These are phyloP conservation scores for Ageneiosus marmoratus DNA, from an alignment of 2,113 vertebrate genomes.

Conservation along the genomic window DNA sequence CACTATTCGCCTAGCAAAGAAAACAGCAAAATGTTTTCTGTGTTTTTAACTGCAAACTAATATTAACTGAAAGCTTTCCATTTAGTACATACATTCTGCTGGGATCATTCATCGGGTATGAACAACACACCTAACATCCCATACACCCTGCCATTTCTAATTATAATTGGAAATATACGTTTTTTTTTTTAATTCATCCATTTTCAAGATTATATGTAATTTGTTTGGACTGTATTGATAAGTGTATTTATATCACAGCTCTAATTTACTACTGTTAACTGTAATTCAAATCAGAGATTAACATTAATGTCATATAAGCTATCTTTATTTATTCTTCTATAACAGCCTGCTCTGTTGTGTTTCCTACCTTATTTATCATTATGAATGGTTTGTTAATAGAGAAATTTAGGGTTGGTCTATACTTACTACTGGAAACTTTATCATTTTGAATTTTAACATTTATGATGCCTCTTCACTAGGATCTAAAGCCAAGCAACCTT, in stretches of 20 bases:
- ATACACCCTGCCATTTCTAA: not conserved
- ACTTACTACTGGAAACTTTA: not conserved
- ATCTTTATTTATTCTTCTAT: not conserved
- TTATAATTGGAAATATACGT: not conserved
- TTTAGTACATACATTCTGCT: slow-evolving; percentile 79
- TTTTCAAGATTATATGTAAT: not conserved
- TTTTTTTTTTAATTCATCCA: not conserved
- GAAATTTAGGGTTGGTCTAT: not conserved
- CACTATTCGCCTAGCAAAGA: not conserved
- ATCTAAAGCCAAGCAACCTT: slow-evolving; percentile 78
- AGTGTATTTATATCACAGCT: not conserved
- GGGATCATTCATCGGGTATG: slow-evolving; percentile 79
- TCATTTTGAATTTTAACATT: not conserved
- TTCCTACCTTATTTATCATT: not conserved
- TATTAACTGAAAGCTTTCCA: slow-evolving; percentile 25
- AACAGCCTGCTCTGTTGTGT: not conserved
- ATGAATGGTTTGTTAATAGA: not conserved
- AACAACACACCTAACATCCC: not conserved
- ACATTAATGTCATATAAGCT: not conserved
- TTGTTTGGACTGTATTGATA: not conserved
- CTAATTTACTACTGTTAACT: not conserved
- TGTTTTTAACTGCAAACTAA: not conserved
- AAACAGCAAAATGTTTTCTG: not conserved
- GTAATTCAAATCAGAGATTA: not conserved
- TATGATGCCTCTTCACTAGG: slow-evolving; percentile 56